Percentiles rank a stretch among this genome's conserved stretches.
Evolutionary conservation across 2,113 vertebrate species (phyloP).

Genomic region (Rissa tridactyla): DNA sequence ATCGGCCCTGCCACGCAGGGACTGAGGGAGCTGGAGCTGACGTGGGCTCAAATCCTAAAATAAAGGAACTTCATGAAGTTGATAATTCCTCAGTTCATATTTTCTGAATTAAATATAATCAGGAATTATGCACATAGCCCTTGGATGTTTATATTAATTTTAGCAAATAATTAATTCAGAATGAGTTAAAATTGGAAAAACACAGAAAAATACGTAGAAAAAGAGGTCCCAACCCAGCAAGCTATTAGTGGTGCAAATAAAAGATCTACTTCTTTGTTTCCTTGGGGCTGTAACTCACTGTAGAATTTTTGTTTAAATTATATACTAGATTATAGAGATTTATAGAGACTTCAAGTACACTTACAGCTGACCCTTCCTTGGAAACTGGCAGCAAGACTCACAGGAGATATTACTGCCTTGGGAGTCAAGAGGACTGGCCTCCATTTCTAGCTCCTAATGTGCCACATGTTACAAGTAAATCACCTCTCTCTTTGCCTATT

Average conservation of each 20-base stretch:
- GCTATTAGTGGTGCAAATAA: neutral
- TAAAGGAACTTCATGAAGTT: neutral
- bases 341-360: neutral
- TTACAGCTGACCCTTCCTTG: neutral
- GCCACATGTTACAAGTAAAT: neutral
- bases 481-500: slow-evolving; percentile 24
- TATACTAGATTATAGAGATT: neutral
- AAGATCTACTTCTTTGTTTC: neutral
- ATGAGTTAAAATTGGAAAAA: neutral
- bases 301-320: neutral
- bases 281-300: neutral
- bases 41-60: slow-evolving; percentile 89
- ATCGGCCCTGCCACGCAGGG: slow-evolving; percentile 97
- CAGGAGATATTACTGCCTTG: neutral
- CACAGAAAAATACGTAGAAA: neutral
- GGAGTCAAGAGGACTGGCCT: neutral
- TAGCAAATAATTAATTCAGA: neutral
- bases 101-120: neutral
- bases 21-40: slow-evolving; percentile 88
- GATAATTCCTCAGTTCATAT: neutral
- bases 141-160: neutral
- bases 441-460: slow-evolving; percentile 26
- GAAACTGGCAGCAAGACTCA: neutral
- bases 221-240: neutral
- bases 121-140: neutral